Evolutionary conservation across 2,888 invertebrate species (phyloP).

Genomic region (Melitaea athalia): DNA sequence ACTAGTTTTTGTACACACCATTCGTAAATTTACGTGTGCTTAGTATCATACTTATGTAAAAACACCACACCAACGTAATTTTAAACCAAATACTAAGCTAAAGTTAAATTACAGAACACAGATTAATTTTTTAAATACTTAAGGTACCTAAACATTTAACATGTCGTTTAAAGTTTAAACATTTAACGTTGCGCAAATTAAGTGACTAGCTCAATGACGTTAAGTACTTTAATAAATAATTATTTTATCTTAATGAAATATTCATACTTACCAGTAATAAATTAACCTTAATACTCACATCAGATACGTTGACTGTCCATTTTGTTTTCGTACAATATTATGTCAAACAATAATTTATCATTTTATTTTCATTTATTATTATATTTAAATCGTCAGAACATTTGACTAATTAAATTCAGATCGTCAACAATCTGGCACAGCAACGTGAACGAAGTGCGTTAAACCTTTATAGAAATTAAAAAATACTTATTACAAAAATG

Average conservation of each 20-base stretch:
- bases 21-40: constrained; percentile 63
- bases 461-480: constrained; percentile 54
- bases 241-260: constrained; percentile 75
- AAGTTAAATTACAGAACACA: constrained; percentile 79
- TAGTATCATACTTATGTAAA: constrained; percentile 63
- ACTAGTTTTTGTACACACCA: constrained; percentile 75
- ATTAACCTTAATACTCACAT: constrained; percentile 38
- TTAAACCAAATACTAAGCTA: constrained; percentile 77
- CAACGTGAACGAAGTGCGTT: constrained; percentile 27
- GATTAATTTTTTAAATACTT: constrained; percentile 68
- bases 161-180: constrained; percentile 67
- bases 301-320: constrained; percentile 28
- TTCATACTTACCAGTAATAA: constrained; percentile 73
- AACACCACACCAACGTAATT: constrained; percentile 81
- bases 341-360: constrained; percentile 7
- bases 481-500: constrained; percentile 65
- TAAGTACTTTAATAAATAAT: constrained; percentile 82
- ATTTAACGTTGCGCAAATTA: constrained; percentile 81
- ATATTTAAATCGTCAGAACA: constrained; percentile 16
- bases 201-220: constrained; percentile 82
- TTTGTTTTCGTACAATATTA: constrained; percentile 17
- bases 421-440: constrained; percentile 4
- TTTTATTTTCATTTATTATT: constrained; percentile 14
- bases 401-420: constrained; percentile 10
- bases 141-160: constrained; percentile 74